Evolutionary conservation across 2,113 vertebrate species (phyloP).

Genomic region (Mormoops blainvillei): DNA sequence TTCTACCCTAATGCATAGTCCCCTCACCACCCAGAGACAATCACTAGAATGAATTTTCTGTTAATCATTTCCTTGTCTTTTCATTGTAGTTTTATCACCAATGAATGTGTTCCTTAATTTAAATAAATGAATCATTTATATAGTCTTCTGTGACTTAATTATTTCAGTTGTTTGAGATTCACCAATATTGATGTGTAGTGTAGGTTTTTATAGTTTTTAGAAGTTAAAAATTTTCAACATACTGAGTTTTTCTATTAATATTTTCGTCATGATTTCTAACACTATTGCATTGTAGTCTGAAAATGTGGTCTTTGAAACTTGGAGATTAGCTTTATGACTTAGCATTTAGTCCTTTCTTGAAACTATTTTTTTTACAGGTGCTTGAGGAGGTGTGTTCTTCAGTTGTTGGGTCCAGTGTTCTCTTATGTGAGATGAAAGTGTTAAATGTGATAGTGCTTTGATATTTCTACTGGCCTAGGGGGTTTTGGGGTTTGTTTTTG

Average conservation of each 20-base stretch:
- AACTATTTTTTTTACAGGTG: neutral
- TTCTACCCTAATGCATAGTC: neutral
- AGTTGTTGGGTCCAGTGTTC: neutral
- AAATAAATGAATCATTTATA: neutral
- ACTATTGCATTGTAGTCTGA: neutral
- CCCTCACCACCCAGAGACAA: neutral
- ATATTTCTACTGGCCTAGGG: neutral
- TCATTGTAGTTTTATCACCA: neutral
- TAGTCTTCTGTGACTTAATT: neutral
- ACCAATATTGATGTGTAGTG: neutral
- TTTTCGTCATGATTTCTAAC: slow-evolving; percentile 28
- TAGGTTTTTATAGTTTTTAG: slow-evolving; percentile 18
- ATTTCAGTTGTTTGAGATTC: neutral
- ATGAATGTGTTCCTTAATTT: neutral
- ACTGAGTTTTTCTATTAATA: neutral
- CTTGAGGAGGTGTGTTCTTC: neutral
- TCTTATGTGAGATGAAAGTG: neutral
- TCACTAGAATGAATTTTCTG: neutral
- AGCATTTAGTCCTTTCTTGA: neutral
- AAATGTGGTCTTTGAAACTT: slow-evolving; percentile 21
- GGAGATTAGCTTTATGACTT: neutral
- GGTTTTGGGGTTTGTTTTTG: neutral
- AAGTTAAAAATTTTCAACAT: neutral
- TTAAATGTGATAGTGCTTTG: neutral
- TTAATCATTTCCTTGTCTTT: neutral